These are phyloP conservation scores for Cerceris ruficornis DNA, from an alignment of 2,888 invertebrate genomes.

Conservation along the genomic window DNA sequence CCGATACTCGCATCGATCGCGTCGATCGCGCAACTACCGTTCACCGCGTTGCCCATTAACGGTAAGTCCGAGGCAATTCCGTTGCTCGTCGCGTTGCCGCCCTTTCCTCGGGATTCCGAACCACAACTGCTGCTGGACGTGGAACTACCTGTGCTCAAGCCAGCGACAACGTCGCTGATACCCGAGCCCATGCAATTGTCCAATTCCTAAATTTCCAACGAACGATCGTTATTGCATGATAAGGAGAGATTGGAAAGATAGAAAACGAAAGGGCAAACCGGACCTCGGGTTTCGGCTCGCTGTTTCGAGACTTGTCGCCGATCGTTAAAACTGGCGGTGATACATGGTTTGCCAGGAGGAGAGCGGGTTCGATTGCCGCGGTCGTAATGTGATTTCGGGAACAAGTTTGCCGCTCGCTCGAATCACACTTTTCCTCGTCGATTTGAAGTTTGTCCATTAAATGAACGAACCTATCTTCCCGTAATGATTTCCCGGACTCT, in stretches of 20 bases:
- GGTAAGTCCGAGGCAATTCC: conserved; percentile 66
- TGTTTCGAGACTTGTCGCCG: conserved; percentile 71
- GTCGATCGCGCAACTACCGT: conserved; percentile 60
- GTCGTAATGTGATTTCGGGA: conserved; percentile 70
- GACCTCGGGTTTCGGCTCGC: conserved; percentile 74
- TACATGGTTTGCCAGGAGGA: conserved; percentile 75
- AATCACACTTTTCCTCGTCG: conserved; percentile 70
- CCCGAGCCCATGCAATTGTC: conserved; percentile 53
- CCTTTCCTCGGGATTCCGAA: conserved; percentile 78
- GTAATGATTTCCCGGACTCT: conserved; percentile 69
- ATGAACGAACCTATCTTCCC: conserved; percentile 74
- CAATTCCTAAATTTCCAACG: conserved; percentile 43
- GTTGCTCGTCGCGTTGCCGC: background rate
- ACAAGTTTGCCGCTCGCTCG: conserved; percentile 62
- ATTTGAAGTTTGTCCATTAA: conserved; percentile 77
- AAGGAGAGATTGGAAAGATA: background rate
- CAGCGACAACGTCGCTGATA: conserved; percentile 78
- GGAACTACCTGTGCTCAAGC: conserved; percentile 84
- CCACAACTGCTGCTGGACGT: conserved; percentile 83
- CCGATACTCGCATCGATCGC: conserved; percentile 61
- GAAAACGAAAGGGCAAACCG: background rate
- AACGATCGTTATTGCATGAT: background rate
- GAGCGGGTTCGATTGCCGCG: conserved; percentile 73
- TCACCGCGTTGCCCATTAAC: conserved; percentile 59
- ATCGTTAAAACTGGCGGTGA: conserved; percentile 63